Conservation (phyloP, 2,888 invertebrate genomes). For the Parapristionchus giblindavisi region DNA sequence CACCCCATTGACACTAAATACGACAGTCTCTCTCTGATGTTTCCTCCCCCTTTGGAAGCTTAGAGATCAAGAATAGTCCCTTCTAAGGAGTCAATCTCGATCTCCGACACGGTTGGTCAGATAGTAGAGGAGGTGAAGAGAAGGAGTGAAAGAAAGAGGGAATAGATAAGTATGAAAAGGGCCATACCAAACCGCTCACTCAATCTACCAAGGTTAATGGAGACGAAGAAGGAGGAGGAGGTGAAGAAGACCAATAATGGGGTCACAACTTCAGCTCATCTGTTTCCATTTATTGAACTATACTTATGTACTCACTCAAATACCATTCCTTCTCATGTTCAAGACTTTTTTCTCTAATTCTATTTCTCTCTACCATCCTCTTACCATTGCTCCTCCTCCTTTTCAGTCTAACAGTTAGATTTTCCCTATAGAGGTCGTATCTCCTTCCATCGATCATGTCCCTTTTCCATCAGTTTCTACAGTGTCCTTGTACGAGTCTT, state of each 20-base stretch:
- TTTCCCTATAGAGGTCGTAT: conserved; percentile 7
- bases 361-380: no score
- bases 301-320: no score
- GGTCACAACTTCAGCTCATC: conserved; percentile 25
- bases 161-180: no score
- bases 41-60: conserved; percentile 19
- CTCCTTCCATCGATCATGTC: conserved; percentile 6
- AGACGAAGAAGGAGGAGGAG: background rate
- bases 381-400: conserved; percentile 11
- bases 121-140: no score
- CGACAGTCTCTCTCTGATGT: conserved; percentile 18
- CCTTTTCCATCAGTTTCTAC: conserved; percentile 13
- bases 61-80: conserved; percentile 14
- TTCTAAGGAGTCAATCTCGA: conserved; percentile 11
- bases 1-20: conserved; percentile 26
- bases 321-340: no score
- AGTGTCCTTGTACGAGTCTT: conserved; percentile 29
- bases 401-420: conserved; percentile 13
- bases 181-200: conserved; percentile 27
- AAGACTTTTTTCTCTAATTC: no score
- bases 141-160: no score
- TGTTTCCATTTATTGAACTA: no score
- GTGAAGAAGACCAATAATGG: background rate
- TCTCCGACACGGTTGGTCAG: background rate
- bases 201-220: conserved; percentile 28